phyloP scores from a whole-genome alignment of 2,888 invertebrate species.

The Cistogaster globosa region DNA sequence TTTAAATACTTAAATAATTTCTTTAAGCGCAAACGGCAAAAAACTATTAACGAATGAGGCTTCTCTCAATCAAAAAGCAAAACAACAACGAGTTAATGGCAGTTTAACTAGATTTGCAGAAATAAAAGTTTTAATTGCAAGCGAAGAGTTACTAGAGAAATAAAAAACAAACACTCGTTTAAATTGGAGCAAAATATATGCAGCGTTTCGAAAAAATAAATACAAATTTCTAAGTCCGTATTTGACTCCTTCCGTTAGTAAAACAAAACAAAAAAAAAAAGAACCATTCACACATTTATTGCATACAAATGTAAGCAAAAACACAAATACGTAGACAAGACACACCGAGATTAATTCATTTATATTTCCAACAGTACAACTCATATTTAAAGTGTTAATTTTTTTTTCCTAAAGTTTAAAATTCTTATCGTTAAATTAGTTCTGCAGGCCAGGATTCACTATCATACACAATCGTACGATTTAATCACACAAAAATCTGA shows the following conservation, averaged over 20 bases:
- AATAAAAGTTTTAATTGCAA: conserved; percentile 19
- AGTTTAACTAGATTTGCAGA: conserved; percentile 32
- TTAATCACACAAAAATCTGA: too few relatives aligned
- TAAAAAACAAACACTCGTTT: conserved; percentile 32
- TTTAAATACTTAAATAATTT: conserved; percentile 22
- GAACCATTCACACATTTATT: background rate
- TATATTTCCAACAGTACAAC: background rate
- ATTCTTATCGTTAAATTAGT: too few relatives aligned
- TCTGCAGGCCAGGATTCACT: too few relatives aligned
- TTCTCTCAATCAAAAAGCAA: background rate
- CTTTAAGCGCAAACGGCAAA: background rate
- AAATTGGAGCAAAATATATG: conserved; percentile 60
- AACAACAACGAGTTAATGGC: conserved; percentile 6
- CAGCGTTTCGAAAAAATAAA: conserved; percentile 17
- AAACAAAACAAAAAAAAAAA: background rate
- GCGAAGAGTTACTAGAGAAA: conserved; percentile 28
- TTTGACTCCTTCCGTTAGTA: conserved; percentile 49
- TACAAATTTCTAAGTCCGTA: conserved; percentile 40
- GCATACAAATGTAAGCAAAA: too few relatives aligned
- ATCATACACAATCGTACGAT: too few relatives aligned
- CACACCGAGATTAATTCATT: too few relatives aligned
- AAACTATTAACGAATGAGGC: background rate
- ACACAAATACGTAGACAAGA: too few relatives aligned
- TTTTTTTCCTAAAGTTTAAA: background rate
- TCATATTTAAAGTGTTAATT: background rate